Percentiles rank a stretch among this genome's conserved stretches.
These are phyloP conservation scores for Amphipoea oculea DNA, from an alignment of 2,888 invertebrate species.

Conservation along the genomic window DNA sequence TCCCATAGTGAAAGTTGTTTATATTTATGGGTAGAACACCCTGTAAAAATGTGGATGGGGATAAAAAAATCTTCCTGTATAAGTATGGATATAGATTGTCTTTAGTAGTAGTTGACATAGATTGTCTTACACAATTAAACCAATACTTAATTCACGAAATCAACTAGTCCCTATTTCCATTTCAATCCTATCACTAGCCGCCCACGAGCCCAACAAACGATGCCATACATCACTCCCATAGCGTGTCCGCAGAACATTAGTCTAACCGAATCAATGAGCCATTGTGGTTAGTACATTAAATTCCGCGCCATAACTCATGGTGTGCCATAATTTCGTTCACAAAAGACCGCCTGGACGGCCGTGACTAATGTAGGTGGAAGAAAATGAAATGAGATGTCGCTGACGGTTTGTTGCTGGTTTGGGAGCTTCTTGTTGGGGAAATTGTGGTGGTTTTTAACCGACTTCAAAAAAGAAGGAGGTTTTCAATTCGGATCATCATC, in stretches of 20 bases:
- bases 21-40: too few species aligned
- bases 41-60: too few species aligned
- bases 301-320: conserved; percentile 79
- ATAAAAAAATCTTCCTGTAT: too few species aligned
- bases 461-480: too few species aligned
- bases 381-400: conserved; percentile 73
- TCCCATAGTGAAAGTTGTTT: too few species aligned
- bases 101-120: too few species aligned
- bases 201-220: conserved; percentile 49
- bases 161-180: conserved; percentile 35
- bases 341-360: conserved; percentile 80
- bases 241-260: conserved; percentile 76
- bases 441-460: background rate
- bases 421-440: conserved; percentile 8
- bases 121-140: background rate
- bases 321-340: conserved; percentile 78
- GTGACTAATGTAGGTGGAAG: conserved; percentile 81
- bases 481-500: too few species aligned
- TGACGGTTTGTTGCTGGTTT: conserved; percentile 20
- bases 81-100: too few species aligned
- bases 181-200: conserved; percentile 30
- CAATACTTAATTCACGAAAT: conserved; percentile 8
- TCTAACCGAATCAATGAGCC: conserved; percentile 80
- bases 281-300: conserved; percentile 81
- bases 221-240: conserved; percentile 68